phyloP scores from a whole-genome alignment of 2,888 invertebrate genomes.

The Hypomecis punctinalis region DNA sequence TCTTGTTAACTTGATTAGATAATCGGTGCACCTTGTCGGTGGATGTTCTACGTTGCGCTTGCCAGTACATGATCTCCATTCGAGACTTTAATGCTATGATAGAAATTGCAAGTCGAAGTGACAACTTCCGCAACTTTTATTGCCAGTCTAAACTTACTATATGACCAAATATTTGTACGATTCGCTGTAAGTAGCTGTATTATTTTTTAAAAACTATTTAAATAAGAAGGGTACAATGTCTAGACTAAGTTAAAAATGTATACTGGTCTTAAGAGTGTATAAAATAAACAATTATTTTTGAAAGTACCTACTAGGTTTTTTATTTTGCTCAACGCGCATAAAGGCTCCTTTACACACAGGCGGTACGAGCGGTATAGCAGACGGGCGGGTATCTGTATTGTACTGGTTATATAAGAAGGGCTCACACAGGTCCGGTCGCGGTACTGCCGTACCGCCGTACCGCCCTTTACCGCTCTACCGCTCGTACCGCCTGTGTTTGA shows the following conservation, averaged over 20 bases:
- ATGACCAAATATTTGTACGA: conserved; percentile 22
- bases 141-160: conserved; percentile 10
- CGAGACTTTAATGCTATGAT: neutral
- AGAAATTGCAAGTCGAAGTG: neutral
- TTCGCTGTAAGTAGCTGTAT: conserved; percentile 6
- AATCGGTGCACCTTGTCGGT: too few species aligned
- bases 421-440: too few species aligned
- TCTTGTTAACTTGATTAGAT: too few species aligned
- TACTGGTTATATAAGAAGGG: too few species aligned
- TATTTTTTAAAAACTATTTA: conserved; percentile 7
- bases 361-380: too few species aligned
- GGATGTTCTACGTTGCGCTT: too few species aligned
- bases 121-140: neutral
- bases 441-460: too few species aligned
- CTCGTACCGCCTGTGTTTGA: too few species aligned
- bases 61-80: too few species aligned
- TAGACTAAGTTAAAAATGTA: conserved; percentile 4
- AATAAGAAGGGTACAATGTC: conserved; percentile 18
- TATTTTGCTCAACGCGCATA: neutral
- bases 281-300: neutral
- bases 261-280: conserved; percentile 7
- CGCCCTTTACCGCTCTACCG: too few species aligned
- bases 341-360: too few species aligned
- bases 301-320: neutral
- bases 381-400: too few species aligned